Evolutionary conservation across 2,888 invertebrate species (phyloP).

Genomic region (Autographa pulchrina): DNA sequence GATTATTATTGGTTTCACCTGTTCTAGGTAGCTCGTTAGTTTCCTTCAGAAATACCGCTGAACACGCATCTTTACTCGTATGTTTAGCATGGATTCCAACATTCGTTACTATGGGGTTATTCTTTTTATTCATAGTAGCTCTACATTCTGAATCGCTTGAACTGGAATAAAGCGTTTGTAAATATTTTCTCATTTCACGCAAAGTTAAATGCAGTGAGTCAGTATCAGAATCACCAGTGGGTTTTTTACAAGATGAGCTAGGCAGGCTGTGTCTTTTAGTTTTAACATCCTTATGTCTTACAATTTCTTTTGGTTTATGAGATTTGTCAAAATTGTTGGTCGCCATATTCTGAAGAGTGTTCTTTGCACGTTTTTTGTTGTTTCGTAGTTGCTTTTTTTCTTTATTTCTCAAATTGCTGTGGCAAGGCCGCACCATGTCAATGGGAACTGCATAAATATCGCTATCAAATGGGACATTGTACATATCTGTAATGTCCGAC

Average conservation of each 20-base stretch:
- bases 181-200: constrained; percentile 95
- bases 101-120: constrained; percentile 83
- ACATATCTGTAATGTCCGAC: constrained; percentile 95
- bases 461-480: constrained; percentile 96
- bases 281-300: constrained; percentile 78
- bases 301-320: constrained; percentile 73
- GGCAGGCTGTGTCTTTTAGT: constrained; percentile 92
- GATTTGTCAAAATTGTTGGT: constrained; percentile 69
- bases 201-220: constrained; percentile 95
- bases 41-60: constrained; percentile 77
- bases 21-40: constrained; percentile 74
- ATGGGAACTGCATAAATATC: constrained; percentile 96
- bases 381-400: constrained; percentile 79
- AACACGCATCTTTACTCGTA: constrained; percentile 73
- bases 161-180: constrained; percentile 94
- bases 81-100: constrained; percentile 78
- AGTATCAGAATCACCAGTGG: constrained; percentile 88
- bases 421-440: constrained; percentile 92
- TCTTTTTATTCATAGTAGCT: constrained; percentile 85
- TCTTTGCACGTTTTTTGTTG: constrained; percentile 81
- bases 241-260: constrained; percentile 90
- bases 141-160: constrained; percentile 91
- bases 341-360: constrained; percentile 71
- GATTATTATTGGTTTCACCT: constrained; percentile 84
- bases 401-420: constrained; percentile 76